These are phyloP conservation scores for Vanessa tameamea DNA, from an alignment of 1,140 invertebrate species.

Conservation along the genomic window DNA sequence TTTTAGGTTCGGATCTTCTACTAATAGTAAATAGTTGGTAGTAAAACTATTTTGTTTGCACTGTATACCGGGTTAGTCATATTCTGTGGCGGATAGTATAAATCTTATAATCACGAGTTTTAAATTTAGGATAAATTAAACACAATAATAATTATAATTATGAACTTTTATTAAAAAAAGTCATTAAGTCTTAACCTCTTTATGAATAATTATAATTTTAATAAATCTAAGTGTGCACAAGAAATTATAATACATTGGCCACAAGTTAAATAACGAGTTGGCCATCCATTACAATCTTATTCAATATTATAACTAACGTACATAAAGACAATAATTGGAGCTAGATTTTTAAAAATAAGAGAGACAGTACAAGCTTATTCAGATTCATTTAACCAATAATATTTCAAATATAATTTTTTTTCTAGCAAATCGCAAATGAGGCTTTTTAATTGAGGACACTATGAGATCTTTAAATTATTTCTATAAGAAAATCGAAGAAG, in stretches of 20 bases:
- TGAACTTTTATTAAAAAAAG: conserved; percentile 45
- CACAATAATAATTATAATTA: conserved; percentile 14
- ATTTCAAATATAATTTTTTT: not conserved
- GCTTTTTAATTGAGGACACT: not conserved
- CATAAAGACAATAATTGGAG: conserved; percentile 6
- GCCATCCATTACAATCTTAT: not conserved
- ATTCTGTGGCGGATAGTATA: no score
- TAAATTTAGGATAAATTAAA: conserved; percentile 26
- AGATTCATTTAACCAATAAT: not conserved
- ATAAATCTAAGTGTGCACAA: conserved; percentile 4
- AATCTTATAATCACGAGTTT: not conserved
- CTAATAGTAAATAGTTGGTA: no score
- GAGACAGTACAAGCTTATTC: not conserved
- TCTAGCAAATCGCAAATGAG: not conserved
- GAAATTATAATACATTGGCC: conserved; percentile 8
- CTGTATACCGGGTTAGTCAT: no score
- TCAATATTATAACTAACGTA: not conserved
- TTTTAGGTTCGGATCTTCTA: no score
- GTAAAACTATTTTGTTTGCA: no score
- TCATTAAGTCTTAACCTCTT: conserved; percentile 50
- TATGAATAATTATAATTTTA: conserved; percentile 29
- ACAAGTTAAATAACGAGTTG: not conserved
- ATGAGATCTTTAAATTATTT: not conserved
- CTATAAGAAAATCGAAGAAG: not conserved
- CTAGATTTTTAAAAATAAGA: not conserved